phyloP scores from a whole-genome alignment of 2,797 vertebrate species.

The Melopsittacus undulatus region DNA sequence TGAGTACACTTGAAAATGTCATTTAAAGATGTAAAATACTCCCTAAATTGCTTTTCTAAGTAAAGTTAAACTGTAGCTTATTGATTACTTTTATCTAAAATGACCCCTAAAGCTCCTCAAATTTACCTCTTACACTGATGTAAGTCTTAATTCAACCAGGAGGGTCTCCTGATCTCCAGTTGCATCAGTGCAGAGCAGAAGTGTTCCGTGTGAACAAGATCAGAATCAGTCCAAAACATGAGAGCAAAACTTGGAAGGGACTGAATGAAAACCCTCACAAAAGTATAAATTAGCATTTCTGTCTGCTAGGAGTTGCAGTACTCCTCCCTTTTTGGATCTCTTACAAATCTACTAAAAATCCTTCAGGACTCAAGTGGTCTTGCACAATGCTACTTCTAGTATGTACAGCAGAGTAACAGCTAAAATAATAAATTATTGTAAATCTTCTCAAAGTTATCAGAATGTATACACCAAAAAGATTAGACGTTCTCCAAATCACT shows the following conservation, averaged over 20 bases:
- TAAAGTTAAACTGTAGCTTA: background rate
- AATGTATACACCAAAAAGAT: background rate
- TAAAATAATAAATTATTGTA: background rate
- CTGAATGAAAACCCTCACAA: background rate
- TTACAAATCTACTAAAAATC: background rate
- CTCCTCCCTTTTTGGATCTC: background rate
- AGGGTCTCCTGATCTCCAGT: background rate
- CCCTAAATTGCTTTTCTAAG: background rate
- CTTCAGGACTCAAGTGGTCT: background rate
- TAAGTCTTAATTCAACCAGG: background rate
- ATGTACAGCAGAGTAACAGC: background rate
- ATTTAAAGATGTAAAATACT: background rate
- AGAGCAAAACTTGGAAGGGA: background rate
- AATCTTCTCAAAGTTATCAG: background rate
- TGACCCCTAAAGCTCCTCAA: background rate
- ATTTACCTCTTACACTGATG: background rate
- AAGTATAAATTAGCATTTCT: background rate
- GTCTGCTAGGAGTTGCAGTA: background rate
- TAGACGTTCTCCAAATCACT: background rate
- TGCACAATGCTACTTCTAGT: background rate
- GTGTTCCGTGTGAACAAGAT: background rate
- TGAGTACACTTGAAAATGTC: background rate
- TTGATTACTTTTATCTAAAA: background rate
- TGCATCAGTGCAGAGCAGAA: background rate
- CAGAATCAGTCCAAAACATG: background rate